These are phyloP conservation scores for Bolinopsis microptera DNA, from an alignment of 37 sponge, comb jelly and placozoan genomes.

Conservation along the genomic window DNA sequence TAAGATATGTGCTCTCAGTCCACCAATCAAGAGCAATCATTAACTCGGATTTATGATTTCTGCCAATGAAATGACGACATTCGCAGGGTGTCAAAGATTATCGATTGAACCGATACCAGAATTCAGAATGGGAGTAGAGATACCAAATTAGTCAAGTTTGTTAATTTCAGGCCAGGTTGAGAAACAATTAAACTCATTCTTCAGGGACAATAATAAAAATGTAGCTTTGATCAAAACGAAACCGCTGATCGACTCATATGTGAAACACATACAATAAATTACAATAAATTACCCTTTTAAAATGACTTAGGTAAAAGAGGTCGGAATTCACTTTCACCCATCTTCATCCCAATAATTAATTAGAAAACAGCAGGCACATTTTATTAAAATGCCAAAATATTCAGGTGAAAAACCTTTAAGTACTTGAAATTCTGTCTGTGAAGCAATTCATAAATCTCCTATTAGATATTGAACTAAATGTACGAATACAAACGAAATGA, in stretches of 20 bases:
- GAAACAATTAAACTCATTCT: neutral
- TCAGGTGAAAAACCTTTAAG: too few species aligned
- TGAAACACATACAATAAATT: slow-evolving; percentile 6
- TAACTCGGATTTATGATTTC: neutral
- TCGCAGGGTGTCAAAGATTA: neutral
- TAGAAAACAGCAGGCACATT: too few species aligned
- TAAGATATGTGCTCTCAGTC: neutral
- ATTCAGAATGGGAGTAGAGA: neutral
- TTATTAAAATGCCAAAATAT: too few species aligned
- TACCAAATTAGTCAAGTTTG: too few species aligned
- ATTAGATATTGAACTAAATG: too few species aligned
- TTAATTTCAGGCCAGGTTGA: neutral
- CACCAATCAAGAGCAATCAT: neutral
- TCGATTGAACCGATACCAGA: neutral
- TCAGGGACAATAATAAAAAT: neutral
- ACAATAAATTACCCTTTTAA: slow-evolving; percentile 42
- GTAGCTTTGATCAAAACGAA: neutral
- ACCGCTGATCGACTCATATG: too few species aligned
- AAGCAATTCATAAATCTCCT: too few species aligned
- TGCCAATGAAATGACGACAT: neutral
- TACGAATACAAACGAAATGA: too few species aligned
- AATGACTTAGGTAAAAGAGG: neutral
- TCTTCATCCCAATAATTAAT: too few species aligned
- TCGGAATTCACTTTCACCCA: neutral
- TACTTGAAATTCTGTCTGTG: too few species aligned